Percentiles rank a stretch among this genome's conserved stretches.
Conservation (phyloP, 2,888 invertebrate genomes). For the Kryphioiulus occultus region DNA sequence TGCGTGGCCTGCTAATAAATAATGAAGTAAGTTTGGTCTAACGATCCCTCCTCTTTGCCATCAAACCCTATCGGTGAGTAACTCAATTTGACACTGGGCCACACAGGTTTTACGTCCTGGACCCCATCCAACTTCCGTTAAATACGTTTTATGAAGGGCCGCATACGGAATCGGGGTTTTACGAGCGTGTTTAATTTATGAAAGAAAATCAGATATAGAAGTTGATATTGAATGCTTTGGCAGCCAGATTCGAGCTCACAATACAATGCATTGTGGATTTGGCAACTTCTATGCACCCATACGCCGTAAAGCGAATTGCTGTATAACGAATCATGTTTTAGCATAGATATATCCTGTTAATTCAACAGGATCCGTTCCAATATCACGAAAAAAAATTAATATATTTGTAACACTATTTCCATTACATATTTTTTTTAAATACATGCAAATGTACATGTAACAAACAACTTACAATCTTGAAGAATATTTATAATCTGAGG, state of each 20-base stretch:
- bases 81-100: slow-evolving; percentile 35
- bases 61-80: slow-evolving; percentile 27
- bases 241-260: neutral
- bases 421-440: too few relatives aligned
- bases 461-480: too few relatives aligned
- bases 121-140: neutral
- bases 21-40: slow-evolving; percentile 6
- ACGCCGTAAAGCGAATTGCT: too few relatives aligned
- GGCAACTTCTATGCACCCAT: neutral
- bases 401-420: too few relatives aligned
- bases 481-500: too few relatives aligned
- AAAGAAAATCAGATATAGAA: slow-evolving; percentile 4
- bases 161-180: slow-evolving; percentile 12
- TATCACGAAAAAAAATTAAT: too few relatives aligned
- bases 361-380: too few relatives aligned
- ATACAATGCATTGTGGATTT: neutral
- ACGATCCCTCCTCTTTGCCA: neutral
- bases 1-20: slow-evolving; percentile 12
- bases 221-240: slow-evolving; percentile 20
- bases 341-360: too few relatives aligned
- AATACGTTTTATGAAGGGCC: slow-evolving; percentile 18
- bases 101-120: slow-evolving; percentile 9
- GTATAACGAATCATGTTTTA: too few relatives aligned
- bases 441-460: too few relatives aligned
- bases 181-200: slow-evolving; percentile 13